Conservation (phyloP, 2,797 vertebrate genomes). For the Pseudomugil gertrudae region DNA sequence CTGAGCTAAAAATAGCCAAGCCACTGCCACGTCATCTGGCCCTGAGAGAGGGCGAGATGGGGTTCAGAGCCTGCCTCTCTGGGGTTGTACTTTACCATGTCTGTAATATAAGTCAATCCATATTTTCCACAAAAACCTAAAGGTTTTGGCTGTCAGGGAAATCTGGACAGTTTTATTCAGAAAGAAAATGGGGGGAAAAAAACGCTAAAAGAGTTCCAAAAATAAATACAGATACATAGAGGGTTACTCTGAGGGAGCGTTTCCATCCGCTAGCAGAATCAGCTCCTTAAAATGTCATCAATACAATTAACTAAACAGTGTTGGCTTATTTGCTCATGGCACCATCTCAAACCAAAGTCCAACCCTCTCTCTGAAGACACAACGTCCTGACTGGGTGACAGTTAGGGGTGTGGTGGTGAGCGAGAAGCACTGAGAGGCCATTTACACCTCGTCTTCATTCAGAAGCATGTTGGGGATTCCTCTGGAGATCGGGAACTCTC, state of each 20-base stretch:
- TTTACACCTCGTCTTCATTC: slow-evolving; percentile 87
- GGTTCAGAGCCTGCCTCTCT: slow-evolving; percentile 54
- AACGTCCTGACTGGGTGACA: slow-evolving; percentile 17
- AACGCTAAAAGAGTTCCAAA: slow-evolving; percentile 59
- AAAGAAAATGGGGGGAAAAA: slow-evolving; percentile 36
- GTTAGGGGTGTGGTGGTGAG: slow-evolving; percentile 6
- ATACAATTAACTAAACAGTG: slow-evolving; percentile 36
- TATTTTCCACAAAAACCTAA: slow-evolving; percentile 55
- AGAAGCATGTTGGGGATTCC: slow-evolving; percentile 95
- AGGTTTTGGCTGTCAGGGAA: slow-evolving; percentile 32
- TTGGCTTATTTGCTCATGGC: slow-evolving; percentile 25
- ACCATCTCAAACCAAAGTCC: slow-evolving; percentile 41
- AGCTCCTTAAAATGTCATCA: slow-evolving; percentile 26
- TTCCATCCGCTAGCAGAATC: slow-evolving; percentile 11
- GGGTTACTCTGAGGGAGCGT: slow-evolving; percentile 42
- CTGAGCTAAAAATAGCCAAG: slow-evolving; percentile 79
- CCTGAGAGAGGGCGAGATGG: slow-evolving; percentile 55
- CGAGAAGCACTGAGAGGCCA: not conserved
- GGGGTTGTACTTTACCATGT: slow-evolving; percentile 30
- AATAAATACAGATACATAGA: slow-evolving; percentile 74
- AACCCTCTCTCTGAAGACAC: slow-evolving; percentile 24
- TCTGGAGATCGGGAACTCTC: slow-evolving; percentile 90
- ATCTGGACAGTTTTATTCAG: slow-evolving; percentile 70
- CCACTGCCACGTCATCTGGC: slow-evolving; percentile 83
- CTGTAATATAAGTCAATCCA: slow-evolving; percentile 55